Base-by-base conservation (phyloP, 2,888 invertebrate genomes). In the Cephus nigrinus region DNA sequence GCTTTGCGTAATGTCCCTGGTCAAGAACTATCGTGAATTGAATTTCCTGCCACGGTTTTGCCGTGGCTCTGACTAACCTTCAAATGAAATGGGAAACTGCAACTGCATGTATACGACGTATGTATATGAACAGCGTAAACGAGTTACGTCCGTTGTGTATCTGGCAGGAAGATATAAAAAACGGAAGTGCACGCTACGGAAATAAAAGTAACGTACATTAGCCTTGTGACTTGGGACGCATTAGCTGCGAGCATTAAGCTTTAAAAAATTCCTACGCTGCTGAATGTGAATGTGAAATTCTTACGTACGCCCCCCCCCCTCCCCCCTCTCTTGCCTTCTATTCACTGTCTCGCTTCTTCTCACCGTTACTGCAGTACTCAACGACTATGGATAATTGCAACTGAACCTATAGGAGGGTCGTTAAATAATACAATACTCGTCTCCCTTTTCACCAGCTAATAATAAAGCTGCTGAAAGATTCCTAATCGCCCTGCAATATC, bases 51-150 rank as follows among this genome's bases (percentile, higher is more conserved):
- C 80, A 77, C 82, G 83, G 79, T 80, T 79, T 75, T 72, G 23
- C 32, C 1, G 82, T 83, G 85, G 85, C 87, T 87, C 85, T 87
- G 86, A 85, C 84, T 85, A 69, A 30, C 68, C 85, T 85, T 85
- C 86, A 87, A 86, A 86, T 87, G 86, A 85, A 86, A 84, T 86
- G 86, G 82, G 86, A 86, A 32, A 87, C 84, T 81, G 75, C 55
- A 55, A 55, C 23, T 30, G 23, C 23, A 31, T 31, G 32, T 69
- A 80, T 78, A 34, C 40, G 69, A 31, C 80, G 81, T 82, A 31
- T 81, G 82, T 82, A 82, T 82, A 81, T 82, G 78, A 85, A 80
- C 77, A 30, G 31, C 76, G 80, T 84, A 85, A 85, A 86, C 85
- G 82, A 86, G 85, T 80, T 69, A 82, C 82, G 85, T 85, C 85